Percentiles rank a stretch among this genome's conserved stretches.
phyloP scores from a whole-genome alignment of 2,797 vertebrate genomes.

The Huso huso region DNA sequence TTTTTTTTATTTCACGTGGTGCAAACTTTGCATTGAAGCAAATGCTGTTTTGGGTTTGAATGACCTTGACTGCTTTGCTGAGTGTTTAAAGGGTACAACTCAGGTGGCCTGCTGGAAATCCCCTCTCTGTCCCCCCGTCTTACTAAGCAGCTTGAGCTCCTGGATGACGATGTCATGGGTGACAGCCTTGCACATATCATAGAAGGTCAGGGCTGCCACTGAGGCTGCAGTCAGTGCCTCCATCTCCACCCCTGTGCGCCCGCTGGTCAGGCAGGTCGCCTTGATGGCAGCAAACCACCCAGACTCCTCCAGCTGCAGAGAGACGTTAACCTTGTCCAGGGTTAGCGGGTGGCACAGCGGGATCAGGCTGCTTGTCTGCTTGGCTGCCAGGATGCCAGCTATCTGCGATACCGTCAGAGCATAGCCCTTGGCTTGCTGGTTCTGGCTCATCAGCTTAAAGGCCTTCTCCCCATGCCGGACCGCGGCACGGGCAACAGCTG shows the following conservation, averaged over 20 bases:
- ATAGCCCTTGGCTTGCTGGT: constrained; percentile 82
- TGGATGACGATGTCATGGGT: constrained; percentile 76
- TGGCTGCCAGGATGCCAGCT: constrained; percentile 85
- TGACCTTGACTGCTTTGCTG: too few relatives aligned
- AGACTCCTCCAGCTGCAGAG: constrained; percentile 55
- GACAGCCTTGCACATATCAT: constrained; percentile 96
- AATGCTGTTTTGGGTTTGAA: too few relatives aligned
- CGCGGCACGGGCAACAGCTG: constrained; percentile 66
- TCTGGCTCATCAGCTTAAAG: constrained; percentile 69
- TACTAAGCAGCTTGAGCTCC: constrained; percentile 74
- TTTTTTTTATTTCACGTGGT: too few relatives aligned
- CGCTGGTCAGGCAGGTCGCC: constrained; percentile 64
- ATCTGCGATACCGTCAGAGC: constrained; percentile 79
- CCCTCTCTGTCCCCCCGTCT: constrained; percentile 75
- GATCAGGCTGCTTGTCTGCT: constrained; percentile 80
- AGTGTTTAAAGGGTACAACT: too few relatives aligned
- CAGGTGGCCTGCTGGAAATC: constrained; percentile 54
- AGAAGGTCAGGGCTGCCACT: constrained; percentile 76
- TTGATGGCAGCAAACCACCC: constrained; percentile 49
- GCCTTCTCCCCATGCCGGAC: constrained; percentile 67
- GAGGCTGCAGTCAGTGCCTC: constrained; percentile 81
- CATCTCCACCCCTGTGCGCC: constrained; percentile 90
- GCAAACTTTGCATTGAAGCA: too few relatives aligned
- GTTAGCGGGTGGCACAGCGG: constrained; percentile 85
- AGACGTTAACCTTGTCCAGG: constrained; percentile 62